phyloP scores from a whole-genome alignment of 1,140 invertebrate species.

The Luehdorfia chinensis region DNA sequence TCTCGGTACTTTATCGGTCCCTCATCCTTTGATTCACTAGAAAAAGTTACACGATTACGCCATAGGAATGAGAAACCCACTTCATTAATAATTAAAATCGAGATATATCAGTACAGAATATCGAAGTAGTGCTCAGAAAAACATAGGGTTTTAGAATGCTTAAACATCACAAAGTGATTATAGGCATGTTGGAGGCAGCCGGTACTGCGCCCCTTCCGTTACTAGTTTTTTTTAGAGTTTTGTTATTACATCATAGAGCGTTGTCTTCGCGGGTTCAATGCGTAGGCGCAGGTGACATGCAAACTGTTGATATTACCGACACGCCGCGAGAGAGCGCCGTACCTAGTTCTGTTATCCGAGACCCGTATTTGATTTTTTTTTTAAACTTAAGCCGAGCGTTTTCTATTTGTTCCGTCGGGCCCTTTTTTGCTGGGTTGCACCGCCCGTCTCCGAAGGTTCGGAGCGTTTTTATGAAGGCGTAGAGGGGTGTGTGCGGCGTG shows the following conservation, averaged over 20 bases:
- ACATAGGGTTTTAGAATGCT: too few relatives aligned
- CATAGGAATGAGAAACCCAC: conserved; percentile 26
- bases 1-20: conserved; percentile 39
- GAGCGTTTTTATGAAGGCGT: conserved; percentile 52
- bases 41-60: conserved; percentile 36
- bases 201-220: conserved; percentile 57
- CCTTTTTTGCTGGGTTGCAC: conserved; percentile 66
- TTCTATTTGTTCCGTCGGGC: conserved; percentile 73
- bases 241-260: conserved; percentile 65
- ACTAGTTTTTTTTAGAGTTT: conserved; percentile 47
- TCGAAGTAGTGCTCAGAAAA: too few relatives aligned
- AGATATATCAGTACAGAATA: conserved; percentile 24
- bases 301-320: conserved; percentile 51
- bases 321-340: conserved; percentile 30
- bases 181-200: conserved; percentile 23
- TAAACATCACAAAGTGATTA: too few relatives aligned
- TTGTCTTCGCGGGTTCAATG: conserved; percentile 41
- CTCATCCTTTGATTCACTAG: conserved; percentile 32
- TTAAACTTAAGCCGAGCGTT: conserved; percentile 46
- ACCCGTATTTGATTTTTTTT: conserved; percentile 57
- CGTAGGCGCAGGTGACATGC: conserved; percentile 69
- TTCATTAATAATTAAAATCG: conserved; percentile 36
- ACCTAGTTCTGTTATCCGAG: conserved; percentile 65
- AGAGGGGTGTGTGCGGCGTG: conserved; percentile 32
- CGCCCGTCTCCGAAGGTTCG: conserved; percentile 60